Evolutionary conservation across 2,888 invertebrate species (phyloP), one percentile per base, ranked within the genome.

Genomic region (Gryllus longicercus): DNA sequence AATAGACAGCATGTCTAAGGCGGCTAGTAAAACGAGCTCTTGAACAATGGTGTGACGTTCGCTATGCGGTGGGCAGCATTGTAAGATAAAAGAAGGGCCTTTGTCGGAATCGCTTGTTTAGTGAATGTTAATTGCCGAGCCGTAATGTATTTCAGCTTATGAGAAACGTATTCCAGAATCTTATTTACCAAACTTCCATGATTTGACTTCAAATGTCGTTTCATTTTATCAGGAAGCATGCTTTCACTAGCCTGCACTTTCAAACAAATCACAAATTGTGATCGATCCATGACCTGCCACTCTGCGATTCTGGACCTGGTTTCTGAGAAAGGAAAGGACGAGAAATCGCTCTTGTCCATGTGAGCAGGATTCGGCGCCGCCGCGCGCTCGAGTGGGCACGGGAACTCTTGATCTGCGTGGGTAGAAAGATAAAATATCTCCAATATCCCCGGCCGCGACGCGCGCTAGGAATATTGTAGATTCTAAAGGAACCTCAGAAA

Each of bases 141-240:
- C 3, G 18, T 2, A 51, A 63, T 51, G 4, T 79, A 3, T 74
- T 74, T 79, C n/a, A 63, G 10, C 38, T 79, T 23, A 18, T 18
- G 21, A 3, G 2, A 38, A 16, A 18, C 2, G 25, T 79, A 75
- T 74, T 51, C 51, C 14, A 5, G 51, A 50, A 21, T 51, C 51
- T 78, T 78, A 23, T 78, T 51, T 50, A 78, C 78, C 78, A 78
- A n/a, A 51, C 21, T 4, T 12, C 2, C 51, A 63, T 63, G 4
- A 14, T 14, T 18, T 63, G 63, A 16, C 21, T 51, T 5, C 14
- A 78, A 51, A 51, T 78, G 51, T 3, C 11, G 51, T 51, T 51
- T 78, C 51, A 51, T 51, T 78, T 78, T 51, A 78, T 51, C 11
- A 51, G 78, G 51, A 78, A 51, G 4, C 77, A 77, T 77, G 77